These are phyloP conservation scores for Halesus radiatus DNA, from an alignment of 1,140 invertebrate genomes.

Conservation along the genomic window DNA sequence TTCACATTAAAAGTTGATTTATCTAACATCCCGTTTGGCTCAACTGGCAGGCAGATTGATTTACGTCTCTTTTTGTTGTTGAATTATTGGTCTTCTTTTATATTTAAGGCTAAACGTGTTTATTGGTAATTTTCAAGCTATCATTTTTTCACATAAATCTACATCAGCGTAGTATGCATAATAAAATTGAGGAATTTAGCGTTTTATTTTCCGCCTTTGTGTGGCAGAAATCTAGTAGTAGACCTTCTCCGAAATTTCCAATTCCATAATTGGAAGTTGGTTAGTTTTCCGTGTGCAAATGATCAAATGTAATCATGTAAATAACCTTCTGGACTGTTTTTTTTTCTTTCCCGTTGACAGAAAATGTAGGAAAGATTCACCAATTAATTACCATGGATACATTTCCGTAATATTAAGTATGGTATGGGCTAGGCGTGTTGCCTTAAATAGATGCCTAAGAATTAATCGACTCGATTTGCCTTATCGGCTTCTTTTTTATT, in stretches of 20 bases:
- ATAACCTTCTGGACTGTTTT: conserved; percentile 6
- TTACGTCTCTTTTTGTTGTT: too few relatives aligned
- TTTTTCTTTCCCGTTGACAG: conserved; percentile 7
- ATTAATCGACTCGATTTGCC: conserved; percentile 20
- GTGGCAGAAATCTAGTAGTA: neutral
- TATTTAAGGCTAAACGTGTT: neutral
- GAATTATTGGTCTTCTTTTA: too few relatives aligned
- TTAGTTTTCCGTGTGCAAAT: conserved; percentile 27
- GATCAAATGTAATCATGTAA: neutral
- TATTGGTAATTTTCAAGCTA: neutral
- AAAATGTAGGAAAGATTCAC: conserved; percentile 19
- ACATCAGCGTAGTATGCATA: too few relatives aligned
- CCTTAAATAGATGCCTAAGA: conserved; percentile 7
- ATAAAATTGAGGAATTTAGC: neutral
- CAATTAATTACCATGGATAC: conserved; percentile 1
- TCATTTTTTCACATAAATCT: neutral
- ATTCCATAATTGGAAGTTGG: conserved; percentile 6
- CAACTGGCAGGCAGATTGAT: neutral
- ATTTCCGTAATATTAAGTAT: conserved; percentile 6
- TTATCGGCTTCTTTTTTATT: conserved; percentile 10
- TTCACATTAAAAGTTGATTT: neutral
- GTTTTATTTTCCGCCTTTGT: neutral
- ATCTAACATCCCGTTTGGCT: neutral
- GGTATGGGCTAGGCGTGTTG: conserved; percentile 7
- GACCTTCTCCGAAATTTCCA: conserved; percentile 22